Conservation (phyloP, 2,888 invertebrate genomes). For the Pollenia angustigena region DNA sequence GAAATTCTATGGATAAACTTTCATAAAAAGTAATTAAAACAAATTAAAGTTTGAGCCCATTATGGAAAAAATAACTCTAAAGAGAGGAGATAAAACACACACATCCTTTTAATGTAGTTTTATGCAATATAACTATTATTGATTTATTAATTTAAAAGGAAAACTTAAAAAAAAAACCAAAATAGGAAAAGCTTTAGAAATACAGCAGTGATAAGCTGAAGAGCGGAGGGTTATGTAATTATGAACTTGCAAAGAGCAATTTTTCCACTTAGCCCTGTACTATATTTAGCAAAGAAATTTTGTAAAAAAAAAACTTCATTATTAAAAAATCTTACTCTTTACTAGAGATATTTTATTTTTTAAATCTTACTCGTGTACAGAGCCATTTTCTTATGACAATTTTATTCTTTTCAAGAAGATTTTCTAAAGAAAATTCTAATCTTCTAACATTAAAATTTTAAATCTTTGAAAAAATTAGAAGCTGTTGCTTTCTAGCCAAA, state of each 20-base stretch:
- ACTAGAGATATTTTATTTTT: no score
- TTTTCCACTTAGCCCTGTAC: not conserved
- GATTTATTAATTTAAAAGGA: conserved; percentile 53
- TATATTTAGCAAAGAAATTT: no score
- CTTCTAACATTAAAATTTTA: no score
- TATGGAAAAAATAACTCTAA: not conserved
- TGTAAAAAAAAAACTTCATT: no score
- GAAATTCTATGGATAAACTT: conserved; percentile 54
- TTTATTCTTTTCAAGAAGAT: no score
- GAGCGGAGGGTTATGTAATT: conserved; percentile 7
- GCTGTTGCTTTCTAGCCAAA: not conserved
- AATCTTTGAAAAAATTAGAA: no score
- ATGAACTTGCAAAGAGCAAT: not conserved
- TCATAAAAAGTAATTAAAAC: conserved; percentile 68
- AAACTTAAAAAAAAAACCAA: conserved; percentile 36
- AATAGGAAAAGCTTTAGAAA: conserved; percentile 26
- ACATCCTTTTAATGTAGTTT: conserved; percentile 49
- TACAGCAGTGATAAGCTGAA: not conserved
- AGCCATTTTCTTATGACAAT: no score
- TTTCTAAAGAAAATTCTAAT: no score
- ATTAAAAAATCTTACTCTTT: no score
- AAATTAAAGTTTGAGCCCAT: conserved; percentile 57
- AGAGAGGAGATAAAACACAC: conserved; percentile 18
- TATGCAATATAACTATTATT: conserved; percentile 62
- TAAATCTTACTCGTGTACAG: no score